phyloP scores from a whole-genome alignment of 2,888 invertebrate genomes.

The Chironomus tentans region DNA sequence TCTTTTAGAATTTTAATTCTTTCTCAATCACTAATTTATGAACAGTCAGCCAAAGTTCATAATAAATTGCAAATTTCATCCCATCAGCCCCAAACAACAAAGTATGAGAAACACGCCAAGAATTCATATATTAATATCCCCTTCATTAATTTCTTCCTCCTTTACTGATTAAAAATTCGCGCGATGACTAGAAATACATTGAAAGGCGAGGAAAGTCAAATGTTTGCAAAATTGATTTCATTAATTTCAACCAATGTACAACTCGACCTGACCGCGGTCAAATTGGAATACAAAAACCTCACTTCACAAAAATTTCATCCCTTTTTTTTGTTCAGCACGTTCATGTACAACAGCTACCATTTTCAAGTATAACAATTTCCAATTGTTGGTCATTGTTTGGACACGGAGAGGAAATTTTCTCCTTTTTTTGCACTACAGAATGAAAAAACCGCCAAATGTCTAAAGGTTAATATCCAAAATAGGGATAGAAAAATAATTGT shows the following conservation, averaged over 20 bases:
- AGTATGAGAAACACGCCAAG: no score
- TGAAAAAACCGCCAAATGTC: constrained; percentile 24
- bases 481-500: background rate
- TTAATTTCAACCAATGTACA: background rate
- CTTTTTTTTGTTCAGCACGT: background rate
- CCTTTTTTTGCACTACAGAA: background rate
- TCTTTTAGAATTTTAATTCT: no score
- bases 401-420: background rate
- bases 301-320: background rate
- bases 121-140: no score
- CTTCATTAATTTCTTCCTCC: no score
- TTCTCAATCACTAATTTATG: no score
- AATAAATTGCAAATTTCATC: no score
- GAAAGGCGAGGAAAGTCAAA: background rate
- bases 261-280: background rate
- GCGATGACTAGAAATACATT: background rate
- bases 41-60: no score
- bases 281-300: background rate
- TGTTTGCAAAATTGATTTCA: background rate
- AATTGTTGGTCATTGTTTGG: background rate
- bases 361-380: background rate
- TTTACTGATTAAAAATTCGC: background rate
- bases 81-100: no score
- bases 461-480: constrained; percentile 11
- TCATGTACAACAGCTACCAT: background rate